Conservation (phyloP, 2,888 invertebrate species). For the Subacronicta megacephala region DNA sequence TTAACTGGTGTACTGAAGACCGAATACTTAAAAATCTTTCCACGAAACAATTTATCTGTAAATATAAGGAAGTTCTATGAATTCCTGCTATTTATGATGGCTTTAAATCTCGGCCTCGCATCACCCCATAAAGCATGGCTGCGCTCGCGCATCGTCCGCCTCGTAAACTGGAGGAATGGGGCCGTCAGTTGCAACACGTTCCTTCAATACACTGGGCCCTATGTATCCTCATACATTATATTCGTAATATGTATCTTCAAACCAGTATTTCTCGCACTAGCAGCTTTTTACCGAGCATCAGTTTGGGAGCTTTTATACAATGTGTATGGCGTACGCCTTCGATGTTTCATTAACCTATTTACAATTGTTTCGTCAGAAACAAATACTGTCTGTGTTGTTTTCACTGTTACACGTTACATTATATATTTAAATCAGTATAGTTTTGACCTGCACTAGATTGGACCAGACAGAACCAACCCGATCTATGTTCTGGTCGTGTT, state of each 20-base stretch:
- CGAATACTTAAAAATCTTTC: neutral
- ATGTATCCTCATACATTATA: conserved; percentile 14
- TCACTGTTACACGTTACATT: neutral
- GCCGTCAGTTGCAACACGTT: conserved; percentile 47
- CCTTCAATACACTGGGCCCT: conserved; percentile 25
- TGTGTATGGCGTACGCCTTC: no score
- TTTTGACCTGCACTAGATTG: conserved; percentile 2
- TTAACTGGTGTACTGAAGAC: neutral
- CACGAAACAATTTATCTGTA: conserved; percentile 15
- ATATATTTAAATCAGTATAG: neutral
- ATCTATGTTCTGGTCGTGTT: conserved; percentile 2
- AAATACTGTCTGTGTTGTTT: no score
- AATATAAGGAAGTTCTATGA: conserved; percentile 23
- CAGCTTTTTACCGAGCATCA: neutral
- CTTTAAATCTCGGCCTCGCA: conserved; percentile 39
- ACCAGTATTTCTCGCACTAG: conserved; percentile 26
- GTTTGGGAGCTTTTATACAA: neutral
- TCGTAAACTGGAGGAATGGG: conserved; percentile 54
- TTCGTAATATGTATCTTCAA: conserved; percentile 14
- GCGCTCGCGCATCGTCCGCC: conserved; percentile 25
- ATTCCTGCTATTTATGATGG: conserved; percentile 40
- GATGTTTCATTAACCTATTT: no score
- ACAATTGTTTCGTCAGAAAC: neutral
- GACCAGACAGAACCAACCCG: conserved; percentile 16
- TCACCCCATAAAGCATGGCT: conserved; percentile 33